Evolutionary conservation across 2,797 vertebrate genomes (phyloP), one percentile per base, ranked within the genome.

Genomic region (Microctenopoma lineatum): DNA sequence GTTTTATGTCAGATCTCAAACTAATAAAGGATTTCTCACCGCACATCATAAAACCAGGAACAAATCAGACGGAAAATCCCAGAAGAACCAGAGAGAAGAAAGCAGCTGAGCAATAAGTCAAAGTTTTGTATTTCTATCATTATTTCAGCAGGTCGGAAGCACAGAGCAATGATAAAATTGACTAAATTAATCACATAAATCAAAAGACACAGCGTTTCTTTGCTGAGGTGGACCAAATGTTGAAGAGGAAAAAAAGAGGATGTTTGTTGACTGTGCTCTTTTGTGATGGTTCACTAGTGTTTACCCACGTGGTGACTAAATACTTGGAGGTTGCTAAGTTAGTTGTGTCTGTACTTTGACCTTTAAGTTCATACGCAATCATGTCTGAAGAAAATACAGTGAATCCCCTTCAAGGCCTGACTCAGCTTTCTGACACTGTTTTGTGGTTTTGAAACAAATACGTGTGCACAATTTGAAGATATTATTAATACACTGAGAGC

Each of bases 1-100:
- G 18, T 77, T 70, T 67, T 25, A 60, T 70, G 68, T 66, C 59
- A 78, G 78, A 73, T 55, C 48, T 53, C 61, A 73, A 80, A 65
- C 69, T 80, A 83, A 85, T 83, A 78, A 85, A 82, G 56, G 60
- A 70, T 81, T 65, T 88, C 80, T 67, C 66, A 56, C 32, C 60
- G 77, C 68, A 67, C 64, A 72, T 67, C 67, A 66, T 42, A 2
- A 73, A 66, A 68, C 69, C 74, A 39, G 36, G 0, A 59, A 73
- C 58, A 70, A 66, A 63, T 77, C 68, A 59, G 27, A 68, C 38
- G 53, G 53, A 70, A 82, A 84, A 38, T 73, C 80, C 51, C 76
- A 27, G 48, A 52, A 60, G 75, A 64, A 27, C 38, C 54, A 26
- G 18, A 5, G 32, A 36, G 1, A 59, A 73, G 47, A 54, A 15